Conservation (phyloP, 2,797 vertebrate species). For the Danio aesculapii region DNA sequence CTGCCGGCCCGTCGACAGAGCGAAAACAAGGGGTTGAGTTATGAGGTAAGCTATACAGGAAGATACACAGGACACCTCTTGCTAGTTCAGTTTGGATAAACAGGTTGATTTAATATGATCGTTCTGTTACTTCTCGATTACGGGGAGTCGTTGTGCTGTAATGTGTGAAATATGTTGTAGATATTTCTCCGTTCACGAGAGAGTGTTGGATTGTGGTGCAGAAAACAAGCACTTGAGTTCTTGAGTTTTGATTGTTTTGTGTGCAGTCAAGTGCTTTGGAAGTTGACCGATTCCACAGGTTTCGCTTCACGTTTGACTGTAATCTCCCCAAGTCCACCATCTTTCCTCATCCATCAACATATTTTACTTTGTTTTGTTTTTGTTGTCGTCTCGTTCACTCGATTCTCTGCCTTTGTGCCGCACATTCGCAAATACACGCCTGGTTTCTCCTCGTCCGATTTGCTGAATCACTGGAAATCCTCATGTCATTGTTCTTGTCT, state of each 20-base stretch:
- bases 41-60: not conserved
- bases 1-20: slow-evolving; percentile 11
- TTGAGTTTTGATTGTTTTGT: not conserved
- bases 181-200: slow-evolving; percentile 13
- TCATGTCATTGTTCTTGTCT: slow-evolving; percentile 42
- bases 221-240: slow-evolving; percentile 16
- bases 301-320: slow-evolving; percentile 16
- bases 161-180: slow-evolving; percentile 23
- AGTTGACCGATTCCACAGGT: slow-evolving; percentile 10
- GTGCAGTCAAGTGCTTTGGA: not conserved
- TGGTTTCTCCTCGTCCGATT: slow-evolving; percentile 8
- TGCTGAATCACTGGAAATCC: slow-evolving; percentile 41
- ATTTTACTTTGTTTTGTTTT: not conserved
- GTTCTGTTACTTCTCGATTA: not conserved
- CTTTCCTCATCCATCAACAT: slow-evolving; percentile 16
- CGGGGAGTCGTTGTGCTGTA: slow-evolving; percentile 20
- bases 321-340: not conserved
- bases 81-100: slow-evolving; percentile 1
- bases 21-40: not conserved
- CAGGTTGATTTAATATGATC: slow-evolving; percentile 22
- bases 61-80: slow-evolving; percentile 5
- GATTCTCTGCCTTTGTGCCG: slow-evolving; percentile 33
- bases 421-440: slow-evolving; percentile 17
- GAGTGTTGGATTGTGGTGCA: not conserved
- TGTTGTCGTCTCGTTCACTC: slow-evolving; percentile 13